phyloP scores from a whole-genome alignment of 2,888 invertebrate genomes.

The Cephus sareptanus region DNA sequence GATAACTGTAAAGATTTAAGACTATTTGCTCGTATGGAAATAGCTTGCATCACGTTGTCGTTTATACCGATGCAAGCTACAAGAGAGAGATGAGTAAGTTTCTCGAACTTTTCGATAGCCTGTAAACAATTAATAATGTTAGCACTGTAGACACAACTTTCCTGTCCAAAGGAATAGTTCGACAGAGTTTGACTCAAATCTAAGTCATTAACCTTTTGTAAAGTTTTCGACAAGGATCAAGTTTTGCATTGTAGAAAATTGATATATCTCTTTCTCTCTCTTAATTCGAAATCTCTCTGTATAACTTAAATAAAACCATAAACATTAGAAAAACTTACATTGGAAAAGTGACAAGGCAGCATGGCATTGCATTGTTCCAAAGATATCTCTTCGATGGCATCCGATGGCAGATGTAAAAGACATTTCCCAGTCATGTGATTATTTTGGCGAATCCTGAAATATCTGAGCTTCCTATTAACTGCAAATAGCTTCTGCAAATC shows the following conservation, averaged over 20 bases:
- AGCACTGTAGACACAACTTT: neutral
- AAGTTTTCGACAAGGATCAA: no score
- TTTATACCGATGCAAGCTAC: slow-evolving; percentile 41
- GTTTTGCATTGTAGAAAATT: neutral
- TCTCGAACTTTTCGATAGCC: slow-evolving; percentile 43
- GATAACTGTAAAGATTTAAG: slow-evolving; percentile 44
- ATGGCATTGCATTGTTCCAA: slow-evolving; percentile 46
- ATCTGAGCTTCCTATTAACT: slow-evolving; percentile 47
- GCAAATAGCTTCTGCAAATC: slow-evolving; percentile 53
- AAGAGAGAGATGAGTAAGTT: slow-evolving; percentile 44
- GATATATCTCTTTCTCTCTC: no score
- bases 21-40: slow-evolving; percentile 40
- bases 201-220: no score
- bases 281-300: no score
- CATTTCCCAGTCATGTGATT: slow-evolving; percentile 49
- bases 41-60: slow-evolving; percentile 39
- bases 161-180: neutral
- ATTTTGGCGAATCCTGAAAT: slow-evolving; percentile 41
- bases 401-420: slow-evolving; percentile 44
- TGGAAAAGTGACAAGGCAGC: slow-evolving; percentile 36
- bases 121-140: slow-evolving; percentile 19
- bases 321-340: slow-evolving; percentile 38
- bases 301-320: neutral
- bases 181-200: neutral
- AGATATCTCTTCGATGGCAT: slow-evolving; percentile 50